A percentile compares a stretch with the other conserved stretches of the same genome.
phyloP scores from a whole-genome alignment of 2,888 invertebrate species.

The Tenthredo amoena region DNA sequence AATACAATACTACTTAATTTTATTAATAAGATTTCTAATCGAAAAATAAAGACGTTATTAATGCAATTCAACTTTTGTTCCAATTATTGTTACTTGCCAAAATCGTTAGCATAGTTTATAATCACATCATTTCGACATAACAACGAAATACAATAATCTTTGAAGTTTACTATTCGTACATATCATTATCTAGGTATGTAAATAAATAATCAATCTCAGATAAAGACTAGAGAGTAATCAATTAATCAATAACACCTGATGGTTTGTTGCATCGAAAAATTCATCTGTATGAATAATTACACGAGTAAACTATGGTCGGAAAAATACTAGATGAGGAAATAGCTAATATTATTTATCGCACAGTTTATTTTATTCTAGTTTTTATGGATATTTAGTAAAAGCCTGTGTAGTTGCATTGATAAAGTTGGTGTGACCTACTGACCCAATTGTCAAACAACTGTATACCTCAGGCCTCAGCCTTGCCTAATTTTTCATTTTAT shows the following conservation, averaged over 20 bases:
- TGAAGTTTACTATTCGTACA: background rate
- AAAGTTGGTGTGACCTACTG: slow-evolving; percentile 67
- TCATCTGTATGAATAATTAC: background rate
- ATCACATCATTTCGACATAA: background rate
- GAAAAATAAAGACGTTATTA: background rate
- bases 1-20: background rate
- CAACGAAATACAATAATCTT: background rate
- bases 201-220: background rate
- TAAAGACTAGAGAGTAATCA: background rate
- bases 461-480: slow-evolving; percentile 61
- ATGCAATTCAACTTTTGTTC: background rate
- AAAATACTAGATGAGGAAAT: background rate
- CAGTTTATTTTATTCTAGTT: background rate
- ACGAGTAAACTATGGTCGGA: background rate
- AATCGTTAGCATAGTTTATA: background rate
- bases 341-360: background rate
- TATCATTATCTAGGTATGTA: background rate
- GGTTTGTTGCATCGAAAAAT: background rate
- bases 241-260: background rate
- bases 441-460: slow-evolving; percentile 64
- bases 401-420: slow-evolving; percentile 65
- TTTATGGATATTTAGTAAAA: slow-evolving; percentile 58
- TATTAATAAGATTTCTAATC: background rate
- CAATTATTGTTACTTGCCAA: background rate
- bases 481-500: slow-evolving; percentile 61